Evolutionary conservation across 2,888 invertebrate genomes (phyloP), one percentile per base, ranked within the genome.

Genomic region (Octodonta nipae): DNA sequence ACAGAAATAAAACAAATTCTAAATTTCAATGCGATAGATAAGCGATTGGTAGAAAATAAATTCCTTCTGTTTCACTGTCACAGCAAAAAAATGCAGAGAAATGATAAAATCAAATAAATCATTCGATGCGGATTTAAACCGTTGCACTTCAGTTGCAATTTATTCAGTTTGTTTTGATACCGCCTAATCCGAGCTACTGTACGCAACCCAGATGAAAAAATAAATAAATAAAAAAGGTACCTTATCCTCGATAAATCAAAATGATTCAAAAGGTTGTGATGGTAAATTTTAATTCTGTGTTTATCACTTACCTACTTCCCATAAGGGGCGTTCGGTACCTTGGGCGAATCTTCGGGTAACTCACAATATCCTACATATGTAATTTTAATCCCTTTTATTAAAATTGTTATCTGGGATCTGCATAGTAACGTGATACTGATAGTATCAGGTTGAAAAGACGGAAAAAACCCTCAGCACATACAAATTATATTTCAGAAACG

Each of bases 381-480:
- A 58, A 57, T 57, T 58, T 58, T 60, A 61, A 61, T 61, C 58
- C 58, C 50, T 52, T 55, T 57, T 57, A 58, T 59, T 58, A 54
- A 54, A 59, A 56, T 55, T 47, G 53, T 55, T 58, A 58, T 58
- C 58, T 56, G 30, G 40, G 50, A 56, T 58, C 57, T 58, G 51
- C 49, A 56, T 53, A 50, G 58, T 57, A 58, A 58, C 54, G 48
- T 53, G 59, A 58, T 58, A 59, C 58, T 50, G 57, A 58, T 57
- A 55, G 51, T 55, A 58, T 58, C 58, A 55, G 54, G 56, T 45
- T 48, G 46, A 47, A 34, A 22, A 22, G 22, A 22, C n/a, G 22
- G 22, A 22, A 22, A 20, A 22, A 22, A 45, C 40, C 45, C 43
- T 34, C 31, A 31, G 36, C 27, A 28, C 43, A 44, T 45, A 50